Conservation (phyloP, 2,797 vertebrate genomes). For the Phataginus tricuspis region DNA sequence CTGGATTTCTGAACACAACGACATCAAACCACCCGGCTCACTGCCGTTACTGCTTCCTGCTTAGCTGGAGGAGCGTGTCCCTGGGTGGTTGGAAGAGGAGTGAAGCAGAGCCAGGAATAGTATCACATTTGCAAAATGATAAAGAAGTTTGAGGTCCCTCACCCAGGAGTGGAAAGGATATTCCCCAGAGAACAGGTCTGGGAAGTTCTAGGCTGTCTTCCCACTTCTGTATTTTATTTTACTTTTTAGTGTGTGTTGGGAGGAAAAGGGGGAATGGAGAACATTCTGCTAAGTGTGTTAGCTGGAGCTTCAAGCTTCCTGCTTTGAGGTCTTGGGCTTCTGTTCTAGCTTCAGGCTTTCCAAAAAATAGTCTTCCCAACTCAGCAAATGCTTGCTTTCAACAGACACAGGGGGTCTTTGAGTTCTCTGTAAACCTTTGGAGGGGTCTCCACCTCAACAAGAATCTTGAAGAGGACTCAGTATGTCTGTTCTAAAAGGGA, state of each 20-base stretch:
- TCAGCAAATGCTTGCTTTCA: constrained; percentile 4
- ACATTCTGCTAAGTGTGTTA: not conserved
- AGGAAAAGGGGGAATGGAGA: not conserved
- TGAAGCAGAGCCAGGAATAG: not conserved
- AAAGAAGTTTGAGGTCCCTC: not conserved
- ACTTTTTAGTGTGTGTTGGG: not conserved
- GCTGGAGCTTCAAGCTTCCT: not conserved
- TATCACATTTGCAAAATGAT: not conserved
- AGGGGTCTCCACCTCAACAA: not conserved
- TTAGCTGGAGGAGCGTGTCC: constrained; percentile 41
- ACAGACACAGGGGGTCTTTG: not conserved
- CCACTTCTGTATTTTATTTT: not conserved
- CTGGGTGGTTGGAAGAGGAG: not conserved
- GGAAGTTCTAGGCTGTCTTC: not conserved
- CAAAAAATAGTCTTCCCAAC: not conserved
- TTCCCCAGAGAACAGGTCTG: not conserved
- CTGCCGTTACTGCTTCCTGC: constrained; percentile 85
- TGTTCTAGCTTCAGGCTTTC: not conserved
- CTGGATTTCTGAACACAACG: constrained; percentile 89
- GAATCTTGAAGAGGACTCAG: not conserved
- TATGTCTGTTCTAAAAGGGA: not conserved
- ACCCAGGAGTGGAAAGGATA: not conserved
- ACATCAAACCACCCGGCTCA: constrained; percentile 94
- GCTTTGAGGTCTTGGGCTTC: not conserved
- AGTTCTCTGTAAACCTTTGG: not conserved